A percentile compares a stretch with the other conserved stretches of the same genome.
These are phyloP conservation scores for Ganaspis brasiliensis DNA, from an alignment of 2,888 invertebrate species.

Conservation along the genomic window DNA sequence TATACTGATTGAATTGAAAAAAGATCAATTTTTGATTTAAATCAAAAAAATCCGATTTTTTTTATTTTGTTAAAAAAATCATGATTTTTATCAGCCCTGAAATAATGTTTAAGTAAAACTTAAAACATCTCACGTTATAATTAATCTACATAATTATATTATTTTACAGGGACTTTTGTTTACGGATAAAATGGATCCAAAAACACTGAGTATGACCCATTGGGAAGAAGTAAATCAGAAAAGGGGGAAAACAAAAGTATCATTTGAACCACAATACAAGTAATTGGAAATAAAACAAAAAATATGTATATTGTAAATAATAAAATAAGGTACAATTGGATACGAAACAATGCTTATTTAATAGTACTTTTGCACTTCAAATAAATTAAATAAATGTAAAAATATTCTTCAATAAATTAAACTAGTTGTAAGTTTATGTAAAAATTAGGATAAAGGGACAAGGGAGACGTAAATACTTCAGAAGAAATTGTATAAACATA, in stretches of 20 bases:
- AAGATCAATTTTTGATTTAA: no score
- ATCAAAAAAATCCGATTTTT: no score
- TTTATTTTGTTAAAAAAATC: no score
- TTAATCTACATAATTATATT: no score
- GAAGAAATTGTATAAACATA: conserved; percentile 87
- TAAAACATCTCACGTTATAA: no score
- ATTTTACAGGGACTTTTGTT: conserved; percentile 16
- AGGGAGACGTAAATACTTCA: conserved; percentile 52
- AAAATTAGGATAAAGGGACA: conserved; percentile 1
- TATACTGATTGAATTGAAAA: no score
- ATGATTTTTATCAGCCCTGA: no score
- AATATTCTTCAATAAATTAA: no score
- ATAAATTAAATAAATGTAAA: no score
- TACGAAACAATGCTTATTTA: not conserved
- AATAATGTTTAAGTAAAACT: no score
- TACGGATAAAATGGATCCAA: conserved; percentile 36
- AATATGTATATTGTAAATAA: not conserved
- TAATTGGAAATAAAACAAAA: not conserved
- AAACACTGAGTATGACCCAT: not conserved
- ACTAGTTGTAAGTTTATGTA: no score
- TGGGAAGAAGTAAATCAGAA: conserved; percentile 19
- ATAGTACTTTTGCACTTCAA: no score
- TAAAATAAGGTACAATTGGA: not conserved
- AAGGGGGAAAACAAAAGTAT: not conserved
- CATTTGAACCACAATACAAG: not conserved